Evolutionary conservation across 92 coral and sea anemone genomes (phyloP), one percentile per base, ranked within the genome.

Genomic region (Porites lobata): DNA sequence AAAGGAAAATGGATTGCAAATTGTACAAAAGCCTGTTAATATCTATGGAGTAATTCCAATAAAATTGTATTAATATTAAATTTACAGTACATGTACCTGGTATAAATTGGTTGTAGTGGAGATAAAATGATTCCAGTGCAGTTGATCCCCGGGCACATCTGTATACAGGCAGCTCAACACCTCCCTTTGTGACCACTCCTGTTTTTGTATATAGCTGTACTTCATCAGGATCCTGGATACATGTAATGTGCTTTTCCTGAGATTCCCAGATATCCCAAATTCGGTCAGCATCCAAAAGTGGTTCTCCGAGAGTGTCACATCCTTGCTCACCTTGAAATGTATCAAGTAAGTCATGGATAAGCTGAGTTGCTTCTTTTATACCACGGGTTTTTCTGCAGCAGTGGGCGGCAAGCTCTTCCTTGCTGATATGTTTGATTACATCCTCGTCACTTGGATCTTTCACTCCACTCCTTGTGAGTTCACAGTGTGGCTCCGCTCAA

Each of bases 71-170:
- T 56, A 14, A 10, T 56, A 56, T 56, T 14, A 56, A 9, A 56
- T 56, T 56, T 56, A 8, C 15, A 10, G 61, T 56, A 56, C 61
- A 56, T 56, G 12, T 9, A 56, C 61, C 3, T 56, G 13, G 61
- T 10, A 8, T 56, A 56, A 56, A 56, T 14, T 17, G 11, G 61
- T 11, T 56, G 14, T 56, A 56, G 65, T 88, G 90, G 51, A 75
- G 82, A 78, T 88, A 90, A 87, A 92, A 88, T 76, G 95, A 88
- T 83, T 92, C 92, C 80, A 92, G 76, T 38, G 90, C 89, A 38
- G 92, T 89, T 26, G 92, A 88, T 1, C 90, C 61, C 5, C 15
- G 11, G 61, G 61, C 61, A 56, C 61, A 56, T 14, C 12, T 56
- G 61, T 56, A 56, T 56, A 56, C 61, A 10, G 61, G 61, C 3